Evolutionary conservation across 2,888 invertebrate species (phyloP), one percentile per base, ranked within the genome.

Genomic region (Drosophila eohydei): DNA sequence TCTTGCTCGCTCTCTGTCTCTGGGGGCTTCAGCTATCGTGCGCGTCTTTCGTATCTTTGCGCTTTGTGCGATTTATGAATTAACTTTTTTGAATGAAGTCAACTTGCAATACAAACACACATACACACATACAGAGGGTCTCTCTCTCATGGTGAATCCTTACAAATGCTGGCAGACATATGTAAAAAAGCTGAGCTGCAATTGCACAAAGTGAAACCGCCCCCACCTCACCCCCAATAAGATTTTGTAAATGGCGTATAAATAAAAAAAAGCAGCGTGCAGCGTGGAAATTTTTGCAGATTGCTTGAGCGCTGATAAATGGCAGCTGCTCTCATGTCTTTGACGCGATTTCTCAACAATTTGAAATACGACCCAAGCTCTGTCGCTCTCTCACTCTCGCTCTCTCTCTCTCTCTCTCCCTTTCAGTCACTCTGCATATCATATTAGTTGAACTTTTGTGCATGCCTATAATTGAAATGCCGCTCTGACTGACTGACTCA

Each of bases 1-100:
- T 21, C 32, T 34, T 21, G 4, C 38, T 43, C 28, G 12, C 8
- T 41, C 12, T 21, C 3, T 11, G 3, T 38, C 38, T 38, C 9
- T 32, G 32, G 52, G 28, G 4, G 12, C 32, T 43, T 21, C 5
- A 9, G 44, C 38, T 67, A 71, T 71, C 71, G 52, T 74, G 61
- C 78, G 71, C 70, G 72, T 71, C 81, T 86, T 78, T 83, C 82
- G 79, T 84, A 84, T 80, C 88, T 88, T 70, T 62, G 81, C 71
- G 84, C 89, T 84, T 84, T 84, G 84, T 89, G 84, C 87, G 84
- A 84, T 89, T 83, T 89, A 84, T 84, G 84, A 84, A 84, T 84
- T 84, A 83, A 84, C 89, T 89, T 89, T 85, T 84, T 87, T 86
- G 83, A 84, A 84, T 84, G 89, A 88, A 84, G 84, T 89, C 89